Conservation (phyloP, 1,140 invertebrate species). For the Heliconius hermathena region DNA sequence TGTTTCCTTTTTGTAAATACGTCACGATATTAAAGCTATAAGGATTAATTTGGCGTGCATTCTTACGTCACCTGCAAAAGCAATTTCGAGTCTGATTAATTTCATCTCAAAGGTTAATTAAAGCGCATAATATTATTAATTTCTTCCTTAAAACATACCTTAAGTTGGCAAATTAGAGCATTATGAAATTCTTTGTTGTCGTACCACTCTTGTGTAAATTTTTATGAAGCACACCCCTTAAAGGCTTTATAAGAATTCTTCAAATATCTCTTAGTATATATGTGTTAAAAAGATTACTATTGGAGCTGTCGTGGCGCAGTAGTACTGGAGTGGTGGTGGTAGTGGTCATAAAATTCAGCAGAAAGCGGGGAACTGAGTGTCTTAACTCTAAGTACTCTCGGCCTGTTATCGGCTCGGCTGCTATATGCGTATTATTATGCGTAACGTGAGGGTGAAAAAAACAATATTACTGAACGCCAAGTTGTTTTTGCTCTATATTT, state of each 20-base stretch:
- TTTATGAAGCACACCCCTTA: slow-evolving; percentile 6
- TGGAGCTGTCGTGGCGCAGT: too few species aligned
- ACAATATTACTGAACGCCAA: not conserved
- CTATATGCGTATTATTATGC: too few species aligned
- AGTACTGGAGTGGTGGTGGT: too few species aligned
- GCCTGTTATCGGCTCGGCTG: too few species aligned
- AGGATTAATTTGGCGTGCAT: slow-evolving; percentile 30
- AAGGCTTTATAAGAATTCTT: not conserved
- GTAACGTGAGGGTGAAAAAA: too few species aligned
- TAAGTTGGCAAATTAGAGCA: slow-evolving; percentile 32
- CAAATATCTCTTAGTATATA: not conserved
- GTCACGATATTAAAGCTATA: slow-evolving; percentile 23
- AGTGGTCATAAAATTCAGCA: too few species aligned
- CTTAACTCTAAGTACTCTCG: too few species aligned
- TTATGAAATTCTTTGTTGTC: slow-evolving; percentile 48
- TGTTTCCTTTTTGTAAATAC: not conserved
- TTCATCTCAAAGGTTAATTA: slow-evolving; percentile 43
- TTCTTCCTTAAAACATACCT: slow-evolving; percentile 40
- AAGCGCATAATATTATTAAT: slow-evolving; percentile 46
- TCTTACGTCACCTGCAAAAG: slow-evolving; percentile 39
- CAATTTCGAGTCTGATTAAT: slow-evolving; percentile 42
- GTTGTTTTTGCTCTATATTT: too few species aligned
- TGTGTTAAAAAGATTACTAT: not conserved
- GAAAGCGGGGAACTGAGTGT: too few species aligned
- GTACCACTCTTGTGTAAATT: slow-evolving; percentile 29